Conservation (phyloP, 2,113 vertebrate genomes). For the Crotalus horridus region DNA sequence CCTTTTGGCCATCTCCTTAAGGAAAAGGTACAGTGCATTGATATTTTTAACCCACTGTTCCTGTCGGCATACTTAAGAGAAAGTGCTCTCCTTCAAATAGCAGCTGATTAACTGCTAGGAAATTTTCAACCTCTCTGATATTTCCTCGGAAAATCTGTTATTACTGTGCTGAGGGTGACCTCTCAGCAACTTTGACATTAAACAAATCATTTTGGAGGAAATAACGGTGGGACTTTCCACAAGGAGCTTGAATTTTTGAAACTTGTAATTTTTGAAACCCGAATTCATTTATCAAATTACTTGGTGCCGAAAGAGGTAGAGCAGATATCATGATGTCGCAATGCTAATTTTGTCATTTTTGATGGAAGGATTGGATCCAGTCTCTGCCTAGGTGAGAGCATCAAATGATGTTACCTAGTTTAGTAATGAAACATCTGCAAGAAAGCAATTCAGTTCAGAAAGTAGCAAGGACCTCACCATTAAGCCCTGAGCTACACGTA, state of each 20-base stretch:
- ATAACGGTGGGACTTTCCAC: background rate
- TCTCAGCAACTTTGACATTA: background rate
- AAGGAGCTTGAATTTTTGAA: background rate
- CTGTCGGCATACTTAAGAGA: background rate
- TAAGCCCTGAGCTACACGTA: no score
- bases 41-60: background rate
- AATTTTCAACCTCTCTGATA: background rate
- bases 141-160: background rate
- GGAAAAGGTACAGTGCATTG: background rate
- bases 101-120: background rate
- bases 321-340: no score
- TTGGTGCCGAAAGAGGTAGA: background rate
- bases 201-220: background rate
- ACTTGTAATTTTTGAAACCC: background rate
- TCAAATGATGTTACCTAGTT: background rate
- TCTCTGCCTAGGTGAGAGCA: no score
- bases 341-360: no score
- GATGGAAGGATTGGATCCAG: no score
- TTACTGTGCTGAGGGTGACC: background rate
- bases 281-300: background rate
- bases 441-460: background rate
- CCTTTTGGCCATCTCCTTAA: no score
- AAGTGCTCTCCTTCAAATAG: background rate
- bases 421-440: background rate
- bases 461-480: no score